Conservation (phyloP, 2,113 vertebrate genomes). For the Seriola quinqueradiata region DNA sequence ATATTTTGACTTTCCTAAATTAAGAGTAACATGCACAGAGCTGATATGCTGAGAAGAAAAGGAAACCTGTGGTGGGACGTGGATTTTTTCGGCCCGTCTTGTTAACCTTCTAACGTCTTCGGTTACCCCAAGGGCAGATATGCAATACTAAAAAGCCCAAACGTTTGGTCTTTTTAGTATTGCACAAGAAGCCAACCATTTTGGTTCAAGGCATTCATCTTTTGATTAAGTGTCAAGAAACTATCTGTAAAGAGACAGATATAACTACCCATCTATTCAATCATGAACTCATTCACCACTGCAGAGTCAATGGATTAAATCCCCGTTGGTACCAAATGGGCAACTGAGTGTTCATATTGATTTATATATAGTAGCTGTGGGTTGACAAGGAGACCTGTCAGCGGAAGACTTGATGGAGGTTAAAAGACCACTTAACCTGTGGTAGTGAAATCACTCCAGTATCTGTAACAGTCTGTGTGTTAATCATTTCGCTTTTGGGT, state of each 20-base stretch:
- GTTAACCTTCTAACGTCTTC: conserved; percentile 36
- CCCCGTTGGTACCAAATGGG: conserved; percentile 34
- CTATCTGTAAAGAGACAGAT: conserved; percentile 18
- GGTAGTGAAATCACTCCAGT: too few relatives aligned
- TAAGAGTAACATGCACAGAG: conserved; percentile 49
- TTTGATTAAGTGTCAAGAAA: conserved; percentile 42
- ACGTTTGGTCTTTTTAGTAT: too few relatives aligned
- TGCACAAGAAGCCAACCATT: conserved; percentile 25
- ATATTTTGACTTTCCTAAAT: conserved; percentile 63
- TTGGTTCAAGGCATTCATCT: conserved; percentile 14
- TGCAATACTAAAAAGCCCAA: conserved; percentile 4
- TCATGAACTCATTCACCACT: conserved; percentile 15
- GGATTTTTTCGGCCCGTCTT: conserved; percentile 23
- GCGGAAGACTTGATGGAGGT: conserved; percentile 7
- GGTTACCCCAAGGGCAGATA: conserved; percentile 16
- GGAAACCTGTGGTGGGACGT: conserved; percentile 14
- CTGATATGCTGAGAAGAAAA: conserved; percentile 60
- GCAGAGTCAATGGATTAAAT: conserved; percentile 48
- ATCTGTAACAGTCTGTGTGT: too few relatives aligned
- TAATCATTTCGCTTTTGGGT: too few relatives aligned
- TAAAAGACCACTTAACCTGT: conserved; percentile 20
- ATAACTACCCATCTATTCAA: conserved; percentile 30
- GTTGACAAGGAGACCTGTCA: conserved; percentile 40
- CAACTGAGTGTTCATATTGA: conserved; percentile 32
- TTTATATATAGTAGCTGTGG: conserved; percentile 32